phyloP scores from a whole-genome alignment of 2,113 vertebrate species.

The Pardalotus punctatus region DNA sequence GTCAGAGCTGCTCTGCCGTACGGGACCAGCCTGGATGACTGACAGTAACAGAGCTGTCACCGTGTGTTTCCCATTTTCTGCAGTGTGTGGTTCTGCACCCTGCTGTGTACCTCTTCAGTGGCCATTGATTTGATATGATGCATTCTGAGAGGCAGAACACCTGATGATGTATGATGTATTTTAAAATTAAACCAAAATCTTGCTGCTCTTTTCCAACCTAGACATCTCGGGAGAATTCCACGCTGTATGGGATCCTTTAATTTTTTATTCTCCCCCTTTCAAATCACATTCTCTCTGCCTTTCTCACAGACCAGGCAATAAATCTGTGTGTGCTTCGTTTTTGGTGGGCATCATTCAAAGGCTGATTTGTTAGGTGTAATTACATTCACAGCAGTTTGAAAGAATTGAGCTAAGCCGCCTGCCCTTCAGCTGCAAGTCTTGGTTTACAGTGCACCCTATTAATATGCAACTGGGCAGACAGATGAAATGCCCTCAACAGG shows the following conservation, averaged over 20 bases:
- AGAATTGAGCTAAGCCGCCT: slow-evolving; percentile 61
- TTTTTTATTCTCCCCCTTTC: slow-evolving; percentile 53
- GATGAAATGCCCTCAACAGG: slow-evolving; percentile 59
- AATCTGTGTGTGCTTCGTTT: slow-evolving; percentile 53
- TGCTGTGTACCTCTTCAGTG: background rate
- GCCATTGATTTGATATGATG: slow-evolving; percentile 31
- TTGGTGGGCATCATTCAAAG: slow-evolving; percentile 63
- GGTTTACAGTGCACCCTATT: slow-evolving; percentile 55
- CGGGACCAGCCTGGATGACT: background rate
- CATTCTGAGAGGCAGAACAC: slow-evolving; percentile 41
- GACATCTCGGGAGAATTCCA: background rate
- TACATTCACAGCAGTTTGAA: slow-evolving; percentile 65
- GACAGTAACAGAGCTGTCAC: slow-evolving; percentile 19
- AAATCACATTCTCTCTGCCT: slow-evolving; percentile 34
- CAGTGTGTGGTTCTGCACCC: background rate
- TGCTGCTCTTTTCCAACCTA: slow-evolving; percentile 35
- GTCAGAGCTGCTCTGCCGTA: background rate
- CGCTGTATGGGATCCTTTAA: background rate
- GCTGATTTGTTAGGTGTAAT: slow-evolving; percentile 67
- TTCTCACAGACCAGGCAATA: slow-evolving; percentile 53
- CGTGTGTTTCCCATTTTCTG: background rate
- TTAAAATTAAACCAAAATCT: slow-evolving; percentile 24
- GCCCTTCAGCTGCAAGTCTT: slow-evolving; percentile 53
- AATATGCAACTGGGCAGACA: slow-evolving; percentile 59
- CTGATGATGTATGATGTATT: slow-evolving; percentile 3